Evolutionary conservation across 2,797 vertebrate species (phyloP).

Genomic region (Tadarida brasiliensis): DNA sequence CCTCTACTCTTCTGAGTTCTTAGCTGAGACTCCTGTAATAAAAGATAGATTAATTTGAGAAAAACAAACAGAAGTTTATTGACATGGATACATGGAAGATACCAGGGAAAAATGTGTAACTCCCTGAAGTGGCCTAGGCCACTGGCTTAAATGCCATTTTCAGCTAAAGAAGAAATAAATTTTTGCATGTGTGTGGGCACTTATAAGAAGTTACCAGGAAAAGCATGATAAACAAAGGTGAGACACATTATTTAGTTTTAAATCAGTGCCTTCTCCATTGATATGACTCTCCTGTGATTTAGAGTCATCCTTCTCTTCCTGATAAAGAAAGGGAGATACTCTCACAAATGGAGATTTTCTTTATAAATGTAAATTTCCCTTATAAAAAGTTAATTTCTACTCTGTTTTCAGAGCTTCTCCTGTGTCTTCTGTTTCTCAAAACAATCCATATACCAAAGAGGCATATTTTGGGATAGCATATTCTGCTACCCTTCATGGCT

Average conservation of each 20-base stretch:
- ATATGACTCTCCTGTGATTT: not conserved
- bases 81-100: not conserved
- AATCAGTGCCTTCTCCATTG: not conserved
- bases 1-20: not conserved
- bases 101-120: not conserved
- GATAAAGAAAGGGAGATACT: not conserved
- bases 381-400: not conserved
- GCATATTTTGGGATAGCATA: not conserved
- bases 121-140: not conserved
- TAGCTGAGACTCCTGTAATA: not conserved
- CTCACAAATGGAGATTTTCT: not conserved
- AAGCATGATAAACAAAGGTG: not conserved
- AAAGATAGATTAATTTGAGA: not conserved
- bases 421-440: not conserved
- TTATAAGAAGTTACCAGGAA: not conserved
- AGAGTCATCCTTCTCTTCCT: not conserved
- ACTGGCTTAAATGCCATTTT: not conserved
- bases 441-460: not conserved
- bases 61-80: not conserved
- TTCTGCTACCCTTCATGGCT: not conserved
- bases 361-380: too few relatives aligned
- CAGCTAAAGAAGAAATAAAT: not conserved
- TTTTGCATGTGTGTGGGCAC: not conserved
- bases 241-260: not conserved
- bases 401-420: not conserved